These are phyloP conservation scores for Loxodonta africana DNA, from an alignment of 2,113 vertebrate genomes.

Conservation along the genomic window DNA sequence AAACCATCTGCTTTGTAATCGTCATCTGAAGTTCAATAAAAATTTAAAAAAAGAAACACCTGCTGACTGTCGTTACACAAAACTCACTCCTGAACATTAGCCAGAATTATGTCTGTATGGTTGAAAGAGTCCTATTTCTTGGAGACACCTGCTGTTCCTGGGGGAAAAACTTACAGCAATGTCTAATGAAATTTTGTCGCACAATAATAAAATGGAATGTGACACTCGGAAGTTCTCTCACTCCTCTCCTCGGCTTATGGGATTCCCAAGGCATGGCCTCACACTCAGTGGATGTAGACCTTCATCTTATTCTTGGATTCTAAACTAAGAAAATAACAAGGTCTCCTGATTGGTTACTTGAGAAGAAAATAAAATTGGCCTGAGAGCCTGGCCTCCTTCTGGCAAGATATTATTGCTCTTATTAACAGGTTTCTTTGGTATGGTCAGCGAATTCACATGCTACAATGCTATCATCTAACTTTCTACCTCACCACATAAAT, in stretches of 20 bases:
- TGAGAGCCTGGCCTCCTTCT: slow-evolving; percentile 25
- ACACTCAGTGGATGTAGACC: not conserved
- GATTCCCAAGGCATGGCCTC: slow-evolving; percentile 18
- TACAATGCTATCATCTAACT: not conserved
- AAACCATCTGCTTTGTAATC: no score
- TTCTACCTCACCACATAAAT: slow-evolving; percentile 29
- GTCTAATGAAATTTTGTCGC: not conserved
- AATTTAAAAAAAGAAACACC: not conserved
- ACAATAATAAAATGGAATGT: slow-evolving; percentile 40
- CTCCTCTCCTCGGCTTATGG: slow-evolving; percentile 14
- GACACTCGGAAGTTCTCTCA: slow-evolving; percentile 19
- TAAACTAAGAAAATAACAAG: slow-evolving; percentile 59
- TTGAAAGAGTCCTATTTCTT: slow-evolving; percentile 17
- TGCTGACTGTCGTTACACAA: not conserved
- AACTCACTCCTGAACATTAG: not conserved
- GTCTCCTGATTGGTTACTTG: not conserved
- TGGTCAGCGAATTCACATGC: not conserved
- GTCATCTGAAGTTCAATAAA: no score
- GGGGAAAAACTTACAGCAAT: not conserved
- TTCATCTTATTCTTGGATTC: slow-evolving; percentile 36
- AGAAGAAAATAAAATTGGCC: slow-evolving; percentile 44
- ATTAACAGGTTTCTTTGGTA: not conserved
- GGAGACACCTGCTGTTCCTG: slow-evolving; percentile 20
- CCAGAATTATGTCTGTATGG: not conserved
- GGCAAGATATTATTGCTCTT: slow-evolving; percentile 9